These are phyloP conservation scores for Lichenostomus cassidix DNA, from an alignment of 2,113 vertebrate genomes.

Conservation along the genomic window DNA sequence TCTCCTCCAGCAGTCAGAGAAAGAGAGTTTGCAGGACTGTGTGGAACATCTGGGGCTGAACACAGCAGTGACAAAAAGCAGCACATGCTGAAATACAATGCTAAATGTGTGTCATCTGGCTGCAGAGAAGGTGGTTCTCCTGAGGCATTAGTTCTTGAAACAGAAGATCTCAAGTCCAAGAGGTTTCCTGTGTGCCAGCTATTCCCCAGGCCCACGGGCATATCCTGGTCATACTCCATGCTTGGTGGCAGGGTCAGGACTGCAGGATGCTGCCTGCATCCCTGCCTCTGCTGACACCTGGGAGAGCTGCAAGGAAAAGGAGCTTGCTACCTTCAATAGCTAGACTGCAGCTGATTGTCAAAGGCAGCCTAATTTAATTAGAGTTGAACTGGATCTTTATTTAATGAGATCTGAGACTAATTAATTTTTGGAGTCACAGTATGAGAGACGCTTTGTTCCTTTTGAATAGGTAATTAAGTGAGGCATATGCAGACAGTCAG, in stretches of 20 bases:
- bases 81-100: neutral
- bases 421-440: conserved; percentile 72
- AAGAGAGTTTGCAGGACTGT: neutral
- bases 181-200: neutral
- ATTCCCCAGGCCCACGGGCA: neutral
- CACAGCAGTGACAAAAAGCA: neutral
- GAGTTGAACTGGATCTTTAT: conserved; percentile 60
- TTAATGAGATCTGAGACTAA: conserved; percentile 72
- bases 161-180: neutral
- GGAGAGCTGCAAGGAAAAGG: neutral
- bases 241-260: neutral
- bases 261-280: neutral
- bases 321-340: neutral
- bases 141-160: neutral
- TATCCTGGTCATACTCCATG: neutral
- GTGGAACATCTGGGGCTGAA: neutral
- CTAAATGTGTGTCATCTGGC: neutral
- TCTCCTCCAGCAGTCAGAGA: neutral
- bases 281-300: neutral
- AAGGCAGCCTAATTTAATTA: conserved; percentile 74
- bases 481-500: conserved; percentile 23
- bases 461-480: conserved; percentile 62
- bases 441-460: conserved; percentile 54
- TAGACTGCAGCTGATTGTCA: conserved; percentile 41
- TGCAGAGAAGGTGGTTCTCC: neutral